A percentile compares a stretch with the other conserved stretches of the same genome.
Conservation (phyloP, 2,797 vertebrate species). For the Atherinosoma microstoma region DNA sequence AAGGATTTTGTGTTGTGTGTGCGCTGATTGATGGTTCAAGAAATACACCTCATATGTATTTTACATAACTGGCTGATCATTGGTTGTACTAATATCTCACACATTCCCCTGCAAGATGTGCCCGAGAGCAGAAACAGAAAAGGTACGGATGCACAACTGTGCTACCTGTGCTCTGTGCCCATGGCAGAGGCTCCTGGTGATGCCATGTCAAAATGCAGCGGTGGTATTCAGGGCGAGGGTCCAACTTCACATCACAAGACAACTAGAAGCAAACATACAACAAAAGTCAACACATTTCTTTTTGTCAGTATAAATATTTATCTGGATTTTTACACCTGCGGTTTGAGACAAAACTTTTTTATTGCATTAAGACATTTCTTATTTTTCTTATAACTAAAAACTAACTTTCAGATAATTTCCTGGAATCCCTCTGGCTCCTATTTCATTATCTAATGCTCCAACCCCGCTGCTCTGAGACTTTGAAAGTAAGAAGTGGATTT, state of each 20-base stretch:
- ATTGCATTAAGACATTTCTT: neutral
- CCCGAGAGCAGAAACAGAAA: too few species aligned
- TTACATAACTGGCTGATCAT: neutral
- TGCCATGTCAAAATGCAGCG: conserved; percentile 99
- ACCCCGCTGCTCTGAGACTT: neutral
- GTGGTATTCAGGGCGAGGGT: conserved; percentile 98
- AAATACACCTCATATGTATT: too few species aligned
- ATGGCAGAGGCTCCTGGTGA: conserved; percentile 99
- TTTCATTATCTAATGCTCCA: neutral
- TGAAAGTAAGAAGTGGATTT: conserved; percentile 11
- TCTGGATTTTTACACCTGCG: neutral
- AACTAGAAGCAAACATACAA: conserved; percentile 83
- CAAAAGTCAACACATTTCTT: neutral
- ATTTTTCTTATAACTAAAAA: neutral
- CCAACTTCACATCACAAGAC: conserved; percentile 98
- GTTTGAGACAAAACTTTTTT: neutral
- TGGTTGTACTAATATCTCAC: too few species aligned
- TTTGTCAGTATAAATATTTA: neutral
- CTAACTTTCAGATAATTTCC: conserved; percentile 4
- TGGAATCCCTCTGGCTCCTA: conserved; percentile 6
- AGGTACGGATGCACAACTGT: too few species aligned
- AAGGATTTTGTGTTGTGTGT: too few species aligned
- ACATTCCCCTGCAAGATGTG: too few species aligned
- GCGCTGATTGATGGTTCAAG: too few species aligned
- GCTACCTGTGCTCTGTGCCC: conserved; percentile 99